Conservation (phyloP, 2,888 invertebrate species). For the Antheraea assamensis region DNA sequence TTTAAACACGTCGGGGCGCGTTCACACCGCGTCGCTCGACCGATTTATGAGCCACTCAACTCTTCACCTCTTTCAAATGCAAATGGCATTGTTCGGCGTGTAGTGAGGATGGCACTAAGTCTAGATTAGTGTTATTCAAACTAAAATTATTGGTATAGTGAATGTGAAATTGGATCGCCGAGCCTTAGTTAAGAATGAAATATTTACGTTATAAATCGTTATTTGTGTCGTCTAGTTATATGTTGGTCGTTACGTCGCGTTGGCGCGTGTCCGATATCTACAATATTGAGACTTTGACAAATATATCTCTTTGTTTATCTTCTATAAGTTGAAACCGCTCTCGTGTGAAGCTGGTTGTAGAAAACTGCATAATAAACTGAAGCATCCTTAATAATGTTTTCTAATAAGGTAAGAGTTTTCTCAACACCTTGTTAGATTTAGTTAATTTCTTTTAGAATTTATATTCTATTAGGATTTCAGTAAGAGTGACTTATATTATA, state of each 20-base stretch:
- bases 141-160: background rate
- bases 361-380: background rate
- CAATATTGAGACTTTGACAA: background rate
- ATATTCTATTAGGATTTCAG: no score
- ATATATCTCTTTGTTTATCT: background rate
- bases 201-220: background rate
- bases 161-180: slow-evolving; percentile 2
- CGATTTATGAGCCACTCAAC: slow-evolving; percentile 27
- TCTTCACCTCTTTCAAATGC: slow-evolving; percentile 28
- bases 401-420: no score
- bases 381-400: background rate
- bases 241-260: background rate
- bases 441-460: no score
- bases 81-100: slow-evolving; percentile 27
- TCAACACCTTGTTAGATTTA: no score
- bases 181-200: background rate
- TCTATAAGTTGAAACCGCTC: background rate
- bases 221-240: background rate
- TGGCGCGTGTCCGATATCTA: background rate
- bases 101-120: slow-evolving; percentile 15
- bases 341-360: background rate
- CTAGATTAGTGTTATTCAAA: slow-evolving; percentile 4
- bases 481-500: no score
- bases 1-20: slow-evolving; percentile 24
- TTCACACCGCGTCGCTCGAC: slow-evolving; percentile 23